Evolutionary conservation across 2,797 vertebrate genomes (phyloP).

Genomic region (Epinephelus awoara): DNA sequence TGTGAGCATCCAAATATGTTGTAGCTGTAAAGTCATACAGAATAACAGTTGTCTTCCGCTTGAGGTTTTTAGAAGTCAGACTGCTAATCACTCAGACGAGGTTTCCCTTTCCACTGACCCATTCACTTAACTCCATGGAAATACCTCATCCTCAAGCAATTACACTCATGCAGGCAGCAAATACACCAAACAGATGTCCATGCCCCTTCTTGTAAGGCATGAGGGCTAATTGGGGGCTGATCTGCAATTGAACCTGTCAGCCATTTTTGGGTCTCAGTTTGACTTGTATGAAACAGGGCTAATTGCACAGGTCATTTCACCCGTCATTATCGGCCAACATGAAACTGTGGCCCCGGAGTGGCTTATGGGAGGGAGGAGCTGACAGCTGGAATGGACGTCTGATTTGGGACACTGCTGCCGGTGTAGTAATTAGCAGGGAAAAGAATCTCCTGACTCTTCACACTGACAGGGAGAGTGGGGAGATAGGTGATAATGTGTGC

Average conservation of each 20-base stretch:
- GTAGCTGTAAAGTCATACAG: constrained; percentile 22
- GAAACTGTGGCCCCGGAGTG: constrained; percentile 37
- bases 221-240: constrained; percentile 47
- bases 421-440: constrained; percentile 37
- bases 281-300: constrained; percentile 42
- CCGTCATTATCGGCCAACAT: constrained; percentile 45
- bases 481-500: constrained; percentile 10
- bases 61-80: constrained; percentile 42
- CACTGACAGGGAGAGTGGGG: background rate
- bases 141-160: constrained; percentile 62
- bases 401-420: constrained; percentile 33
- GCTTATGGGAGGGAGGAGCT: constrained; percentile 27
- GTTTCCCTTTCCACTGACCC: constrained; percentile 39
- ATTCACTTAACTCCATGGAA: constrained; percentile 53
- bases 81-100: constrained; percentile 50
- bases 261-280: constrained; percentile 45
- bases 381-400: constrained; percentile 44
- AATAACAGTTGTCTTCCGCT: constrained; percentile 30
- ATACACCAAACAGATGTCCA: constrained; percentile 71
- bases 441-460: constrained; percentile 9
- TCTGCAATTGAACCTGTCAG: constrained; percentile 58
- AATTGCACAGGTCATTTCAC: constrained; percentile 61
- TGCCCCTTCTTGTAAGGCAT: constrained; percentile 34
- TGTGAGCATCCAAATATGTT: constrained; percentile 31
- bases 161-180: constrained; percentile 44